Conservation (phyloP, 2,888 invertebrate genomes). For the Empis stercorea region DNA sequence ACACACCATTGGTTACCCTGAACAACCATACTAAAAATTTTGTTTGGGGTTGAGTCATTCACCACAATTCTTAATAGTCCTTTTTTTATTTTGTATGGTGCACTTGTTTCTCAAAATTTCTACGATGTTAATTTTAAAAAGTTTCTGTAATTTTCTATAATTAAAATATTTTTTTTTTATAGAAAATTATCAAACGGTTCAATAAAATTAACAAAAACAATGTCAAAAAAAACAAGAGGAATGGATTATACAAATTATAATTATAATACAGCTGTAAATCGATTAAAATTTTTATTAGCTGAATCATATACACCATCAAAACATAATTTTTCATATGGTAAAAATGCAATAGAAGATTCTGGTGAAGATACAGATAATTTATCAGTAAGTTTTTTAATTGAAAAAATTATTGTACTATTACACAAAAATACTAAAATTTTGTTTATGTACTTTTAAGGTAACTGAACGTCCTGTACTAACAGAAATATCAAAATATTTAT, state of each 20-base stretch:
- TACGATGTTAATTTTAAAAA: slow-evolving; percentile 6
- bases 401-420: neutral
- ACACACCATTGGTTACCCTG: slow-evolving; percentile 4
- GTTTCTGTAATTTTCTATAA: slow-evolving; percentile 13
- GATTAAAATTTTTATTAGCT: slow-evolving; percentile 60
- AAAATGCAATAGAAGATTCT: slow-evolving; percentile 38
- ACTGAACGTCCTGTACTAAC: slow-evolving; percentile 33
- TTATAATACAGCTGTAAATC: slow-evolving; percentile 71
- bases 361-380: slow-evolving; percentile 46
- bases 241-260: slow-evolving; percentile 74
- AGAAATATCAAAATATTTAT: slow-evolving; percentile 35
- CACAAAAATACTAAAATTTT: too few species aligned
- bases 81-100: neutral
- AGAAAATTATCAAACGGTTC: slow-evolving; percentile 15
- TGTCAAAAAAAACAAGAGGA: slow-evolving; percentile 35
- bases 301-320: slow-evolving; percentile 54
- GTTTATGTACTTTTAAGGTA: slow-evolving; percentile 22
- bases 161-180: too few species aligned
- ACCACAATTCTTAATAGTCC: too few species aligned
- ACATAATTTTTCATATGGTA: slow-evolving; percentile 20
- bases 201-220: slow-evolving; percentile 31
- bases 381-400: slow-evolving; percentile 22
- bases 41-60: neutral
- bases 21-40: slow-evolving; percentile 12
- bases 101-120: too few species aligned